Conservation (phyloP, 1,140 invertebrate genomes). For the Diabrotica undecimpunctata region DNA sequence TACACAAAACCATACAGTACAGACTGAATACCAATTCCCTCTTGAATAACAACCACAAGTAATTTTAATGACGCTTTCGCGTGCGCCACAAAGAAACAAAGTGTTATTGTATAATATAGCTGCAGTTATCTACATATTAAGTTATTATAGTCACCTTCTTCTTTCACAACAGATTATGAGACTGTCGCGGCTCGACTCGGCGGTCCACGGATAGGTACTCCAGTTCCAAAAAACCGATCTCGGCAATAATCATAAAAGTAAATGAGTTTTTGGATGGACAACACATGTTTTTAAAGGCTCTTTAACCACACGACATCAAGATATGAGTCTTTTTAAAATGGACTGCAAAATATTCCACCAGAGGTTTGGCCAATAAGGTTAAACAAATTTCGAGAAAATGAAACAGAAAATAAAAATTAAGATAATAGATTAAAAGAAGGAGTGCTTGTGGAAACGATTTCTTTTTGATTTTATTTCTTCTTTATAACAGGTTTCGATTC, state of each 20-base stretch:
- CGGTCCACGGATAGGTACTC: neutral
- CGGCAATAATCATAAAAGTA: constrained; percentile 1
- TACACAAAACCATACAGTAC: no score
- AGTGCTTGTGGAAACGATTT: no score
- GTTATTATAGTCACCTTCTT: neutral
- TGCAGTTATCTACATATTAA: neutral
- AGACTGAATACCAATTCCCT: no score
- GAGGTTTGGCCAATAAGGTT: no score
- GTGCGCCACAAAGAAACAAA: neutral
- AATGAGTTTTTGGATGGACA: neutral
- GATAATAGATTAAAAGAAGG: no score
- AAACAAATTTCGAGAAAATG: no score
- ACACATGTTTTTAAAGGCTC: neutral
- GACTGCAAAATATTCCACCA: neutral
- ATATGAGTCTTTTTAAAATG: neutral
- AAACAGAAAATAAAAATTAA: no score
- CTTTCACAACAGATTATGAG: neutral
- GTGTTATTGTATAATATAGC: neutral
- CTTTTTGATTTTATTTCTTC: no score
- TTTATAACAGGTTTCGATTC: no score
- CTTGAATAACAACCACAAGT: no score
- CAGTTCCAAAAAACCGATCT: neutral
- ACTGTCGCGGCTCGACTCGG: neutral
- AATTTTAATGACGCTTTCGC: neutral
- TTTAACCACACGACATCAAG: neutral